Percentiles rank a stretch among this genome's conserved stretches.
Evolutionary conservation across 2,797 vertebrate species (phyloP).

Genomic region (Galago senegalensis): DNA sequence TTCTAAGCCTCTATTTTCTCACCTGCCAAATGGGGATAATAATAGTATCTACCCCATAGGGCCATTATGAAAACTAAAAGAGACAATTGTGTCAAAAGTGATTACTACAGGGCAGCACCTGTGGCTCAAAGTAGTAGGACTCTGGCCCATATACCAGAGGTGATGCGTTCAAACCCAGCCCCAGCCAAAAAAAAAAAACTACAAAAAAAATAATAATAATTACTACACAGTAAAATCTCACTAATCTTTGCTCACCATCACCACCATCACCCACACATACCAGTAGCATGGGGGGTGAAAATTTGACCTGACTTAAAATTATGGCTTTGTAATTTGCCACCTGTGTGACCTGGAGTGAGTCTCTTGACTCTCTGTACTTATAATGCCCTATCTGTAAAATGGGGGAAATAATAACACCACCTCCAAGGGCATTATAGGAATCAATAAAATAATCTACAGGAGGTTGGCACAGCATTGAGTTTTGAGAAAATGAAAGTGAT

Average conservation of each 20-base stretch:
- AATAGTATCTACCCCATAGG: neutral
- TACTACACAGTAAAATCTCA: neutral
- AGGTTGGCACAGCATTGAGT: neutral
- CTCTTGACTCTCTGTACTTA: neutral
- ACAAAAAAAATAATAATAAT: no score
- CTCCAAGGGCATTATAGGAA: neutral
- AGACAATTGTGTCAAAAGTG: neutral
- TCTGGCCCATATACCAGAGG: no score
- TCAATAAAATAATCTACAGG: neutral
- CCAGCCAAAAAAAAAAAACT: no score
- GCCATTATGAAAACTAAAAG: neutral
- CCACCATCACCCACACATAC: neutral
- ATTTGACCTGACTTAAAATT: neutral
- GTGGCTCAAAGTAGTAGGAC: no score
- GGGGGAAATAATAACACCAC: neutral
- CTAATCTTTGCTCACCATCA: neutral
- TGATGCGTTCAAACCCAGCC: no score
- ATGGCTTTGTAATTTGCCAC: neutral
- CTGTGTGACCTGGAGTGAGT: neutral
- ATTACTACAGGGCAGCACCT: neutral
- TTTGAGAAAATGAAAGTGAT: neutral
- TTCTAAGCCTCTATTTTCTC: neutral
- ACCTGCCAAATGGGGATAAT: neutral
- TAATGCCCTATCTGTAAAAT: neutral
- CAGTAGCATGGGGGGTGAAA: neutral